Conservation (phyloP, 2,797 vertebrate species). For the Melanotaenia maccullochi region DNA sequence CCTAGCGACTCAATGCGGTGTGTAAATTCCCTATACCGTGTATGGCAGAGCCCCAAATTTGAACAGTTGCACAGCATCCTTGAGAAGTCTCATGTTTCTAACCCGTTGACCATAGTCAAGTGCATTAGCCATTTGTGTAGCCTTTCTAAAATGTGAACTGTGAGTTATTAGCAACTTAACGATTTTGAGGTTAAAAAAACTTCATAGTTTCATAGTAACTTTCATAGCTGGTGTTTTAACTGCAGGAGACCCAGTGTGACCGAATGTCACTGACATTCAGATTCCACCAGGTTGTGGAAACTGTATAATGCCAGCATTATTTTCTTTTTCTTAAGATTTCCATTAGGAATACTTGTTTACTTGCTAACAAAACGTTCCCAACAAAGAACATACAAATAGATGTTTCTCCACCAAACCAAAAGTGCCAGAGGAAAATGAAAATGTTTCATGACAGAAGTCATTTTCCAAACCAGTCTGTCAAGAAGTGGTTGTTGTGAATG, state of each 20-base stretch:
- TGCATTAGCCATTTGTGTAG: constrained; percentile 46
- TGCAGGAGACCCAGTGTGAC: constrained; percentile 4
- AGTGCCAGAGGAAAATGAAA: constrained; percentile 28
- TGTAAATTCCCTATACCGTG: constrained; percentile 68
- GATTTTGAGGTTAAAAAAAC: background rate
- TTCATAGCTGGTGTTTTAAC: constrained; percentile 4
- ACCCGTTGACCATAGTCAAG: constrained; percentile 50
- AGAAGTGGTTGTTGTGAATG: constrained; percentile 34
- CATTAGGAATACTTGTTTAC: constrained; percentile 17
- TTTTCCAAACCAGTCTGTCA: constrained; percentile 65
- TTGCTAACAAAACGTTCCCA: constrained; percentile 27
- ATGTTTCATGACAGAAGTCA: constrained; percentile 37
- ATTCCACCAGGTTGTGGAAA: constrained; percentile 14
- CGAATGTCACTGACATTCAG: constrained; percentile 12
- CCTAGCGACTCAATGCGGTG: constrained; percentile 46
- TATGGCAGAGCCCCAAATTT: constrained; percentile 63
- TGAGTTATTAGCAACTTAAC: constrained; percentile 14
- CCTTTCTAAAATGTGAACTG: constrained; percentile 46
- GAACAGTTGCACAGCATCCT: constrained; percentile 66
- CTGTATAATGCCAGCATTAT: constrained; percentile 2
- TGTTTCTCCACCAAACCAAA: constrained; percentile 25
- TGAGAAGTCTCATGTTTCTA: constrained; percentile 60
- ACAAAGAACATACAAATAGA: constrained; percentile 1
- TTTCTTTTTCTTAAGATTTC: constrained; percentile 18
- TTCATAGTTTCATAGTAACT: background rate